These are phyloP conservation scores for Pollenia angustigena DNA, from an alignment of 2,888 invertebrate genomes.

Conservation along the genomic window DNA sequence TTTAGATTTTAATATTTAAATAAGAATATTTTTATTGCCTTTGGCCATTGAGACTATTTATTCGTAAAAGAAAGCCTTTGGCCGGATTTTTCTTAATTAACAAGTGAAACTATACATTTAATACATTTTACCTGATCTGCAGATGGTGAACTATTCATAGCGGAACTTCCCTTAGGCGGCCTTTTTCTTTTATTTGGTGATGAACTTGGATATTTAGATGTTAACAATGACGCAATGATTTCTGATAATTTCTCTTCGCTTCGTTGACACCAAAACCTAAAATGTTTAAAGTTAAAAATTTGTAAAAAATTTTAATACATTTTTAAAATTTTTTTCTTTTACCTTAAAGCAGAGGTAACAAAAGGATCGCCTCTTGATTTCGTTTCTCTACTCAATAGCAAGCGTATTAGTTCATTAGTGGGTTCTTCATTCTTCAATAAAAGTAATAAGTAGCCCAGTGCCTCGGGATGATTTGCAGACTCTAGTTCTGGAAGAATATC, in stretches of 20 bases:
- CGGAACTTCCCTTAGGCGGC: conserved; percentile 89
- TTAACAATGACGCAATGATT: conserved; percentile 90
- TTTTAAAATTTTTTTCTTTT: conserved; percentile 10
- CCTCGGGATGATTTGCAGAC: conserved; percentile 95
- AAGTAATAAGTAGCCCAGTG: conserved; percentile 94
- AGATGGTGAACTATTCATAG: conserved; percentile 89
- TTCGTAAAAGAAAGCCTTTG: too few species aligned
- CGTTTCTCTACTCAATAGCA: conserved; percentile 91
- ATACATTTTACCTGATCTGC: conserved; percentile 88
- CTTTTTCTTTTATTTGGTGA: conserved; percentile 97
- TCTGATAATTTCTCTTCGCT: conserved; percentile 95
- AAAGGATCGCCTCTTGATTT: conserved; percentile 92
- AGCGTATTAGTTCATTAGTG: conserved; percentile 92
- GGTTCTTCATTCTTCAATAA: conserved; percentile 97
- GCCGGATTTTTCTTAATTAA: too few species aligned
- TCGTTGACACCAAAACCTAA: conserved; percentile 94
- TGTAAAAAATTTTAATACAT: neutral
- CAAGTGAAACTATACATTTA: too few species aligned
- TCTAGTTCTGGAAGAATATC: conserved; percentile 89
- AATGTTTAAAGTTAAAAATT: conserved; percentile 8
- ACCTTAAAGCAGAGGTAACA: conserved; percentile 94
- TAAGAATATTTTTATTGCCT: too few species aligned
- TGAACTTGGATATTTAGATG: conserved; percentile 92
- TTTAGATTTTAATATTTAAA: too few species aligned
- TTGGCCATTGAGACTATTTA: too few species aligned